These are phyloP conservation scores for Saguinus imperator DNA, from an alignment of 2,113 vertebrate genomes.

Conservation along the genomic window DNA sequence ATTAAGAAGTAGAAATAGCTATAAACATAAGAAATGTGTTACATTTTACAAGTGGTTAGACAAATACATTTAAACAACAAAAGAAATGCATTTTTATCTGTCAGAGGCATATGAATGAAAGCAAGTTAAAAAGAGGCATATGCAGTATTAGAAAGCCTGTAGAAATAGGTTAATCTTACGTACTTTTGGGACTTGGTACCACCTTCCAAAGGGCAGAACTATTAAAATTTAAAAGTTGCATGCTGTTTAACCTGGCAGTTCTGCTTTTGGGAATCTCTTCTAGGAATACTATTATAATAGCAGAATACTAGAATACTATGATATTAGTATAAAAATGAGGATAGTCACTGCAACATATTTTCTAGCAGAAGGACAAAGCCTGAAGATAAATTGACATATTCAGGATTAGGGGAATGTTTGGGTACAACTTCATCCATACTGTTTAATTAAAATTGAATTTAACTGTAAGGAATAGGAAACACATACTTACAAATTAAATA, in stretches of 20 bases:
- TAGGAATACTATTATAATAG: not conserved
- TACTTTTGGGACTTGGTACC: not conserved
- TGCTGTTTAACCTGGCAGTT: not conserved
- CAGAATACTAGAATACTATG: not conserved
- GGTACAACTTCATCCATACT: not conserved
- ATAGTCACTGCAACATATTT: not conserved
- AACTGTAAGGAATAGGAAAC: not conserved
- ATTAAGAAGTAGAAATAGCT: not conserved
- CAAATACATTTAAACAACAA: not conserved
- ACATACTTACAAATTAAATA: not conserved
- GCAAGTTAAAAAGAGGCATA: not conserved
- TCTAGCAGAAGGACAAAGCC: not conserved
- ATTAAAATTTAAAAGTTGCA: not conserved
- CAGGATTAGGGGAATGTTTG: not conserved
- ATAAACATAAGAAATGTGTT: not conserved
- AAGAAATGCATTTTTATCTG: not conserved
- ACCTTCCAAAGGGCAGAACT: not conserved
- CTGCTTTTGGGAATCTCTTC: not conserved
- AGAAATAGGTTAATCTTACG: not conserved
- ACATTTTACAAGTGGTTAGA: not conserved
- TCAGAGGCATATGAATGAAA: not conserved
- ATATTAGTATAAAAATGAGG: not conserved
- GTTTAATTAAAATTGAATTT: slow-evolving; percentile 23
- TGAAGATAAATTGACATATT: not conserved
- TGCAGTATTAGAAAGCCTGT: not conserved